Base-by-base conservation (phyloP, 2,797 vertebrate species). In the Thunnus albacares region DNA sequence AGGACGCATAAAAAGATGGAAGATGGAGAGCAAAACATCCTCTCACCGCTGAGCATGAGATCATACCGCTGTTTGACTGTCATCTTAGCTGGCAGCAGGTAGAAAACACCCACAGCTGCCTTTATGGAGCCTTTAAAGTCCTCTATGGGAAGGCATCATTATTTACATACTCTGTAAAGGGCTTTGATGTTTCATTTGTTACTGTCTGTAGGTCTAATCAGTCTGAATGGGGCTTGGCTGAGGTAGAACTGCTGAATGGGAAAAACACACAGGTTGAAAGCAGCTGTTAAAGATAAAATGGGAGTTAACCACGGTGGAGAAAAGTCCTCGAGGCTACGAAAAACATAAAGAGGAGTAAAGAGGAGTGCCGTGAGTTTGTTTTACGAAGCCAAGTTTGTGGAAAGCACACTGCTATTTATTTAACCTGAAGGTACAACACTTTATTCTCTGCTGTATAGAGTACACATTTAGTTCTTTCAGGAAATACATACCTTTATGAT, bases 21-120 rank as follows among this genome's bases (percentile, higher is more conserved):
- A 33, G 52, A 71, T 35, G 51, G 75, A 41, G 83, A 75, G 52
- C 57, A 81, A 89, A 92, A 92, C 90, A 93, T 88, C 88, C 90
- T 85, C 35, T 67, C 56, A 0, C 45, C 74, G 57, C 28, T 77
- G 75, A 43, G 72, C 64, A 2, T 26, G 67, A 82, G 59, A 20
- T 83, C 81, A 76, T n/a, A 64, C 60, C 41, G 38, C 63, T 60
- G 58, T 14, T 20, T 24, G 30, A 59, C 12, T 24, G 71, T 49
- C 66, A 57, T 22, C 60, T 66, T 61, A 22, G 14, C 6, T 13
- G 59, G 69, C 68, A 45, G 68, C 74, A 82, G 81, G 58, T 72
- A 74, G 74, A 75, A 87, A 81, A 75, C 71, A 73, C 63, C 77
- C 61, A 20, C 79, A 79, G 47, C 69, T 58, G 63, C 66, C 63